These are phyloP conservation scores for Watsonalla binaria DNA, from an alignment of 2,888 invertebrate species.

Conservation along the genomic window DNA sequence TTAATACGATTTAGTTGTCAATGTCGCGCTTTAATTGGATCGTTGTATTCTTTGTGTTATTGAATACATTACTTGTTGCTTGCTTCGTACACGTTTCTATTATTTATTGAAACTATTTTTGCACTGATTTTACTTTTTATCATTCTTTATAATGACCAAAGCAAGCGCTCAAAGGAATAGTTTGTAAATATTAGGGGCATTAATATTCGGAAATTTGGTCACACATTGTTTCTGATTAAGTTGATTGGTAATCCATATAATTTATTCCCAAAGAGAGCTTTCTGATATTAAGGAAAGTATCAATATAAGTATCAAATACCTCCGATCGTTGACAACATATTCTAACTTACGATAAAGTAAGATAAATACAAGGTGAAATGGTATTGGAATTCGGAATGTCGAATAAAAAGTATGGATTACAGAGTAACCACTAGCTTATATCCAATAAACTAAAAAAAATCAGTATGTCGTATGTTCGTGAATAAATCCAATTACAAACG, in stretches of 20 bases:
- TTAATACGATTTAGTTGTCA: slow-evolving; percentile 10
- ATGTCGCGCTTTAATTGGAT: slow-evolving; percentile 50
- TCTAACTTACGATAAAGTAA: background rate
- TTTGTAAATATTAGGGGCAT: too few species aligned
- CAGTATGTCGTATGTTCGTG: slow-evolving; percentile 8
- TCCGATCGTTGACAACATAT: background rate
- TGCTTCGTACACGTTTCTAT: slow-evolving; percentile 4
- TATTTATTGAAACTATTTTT: background rate
- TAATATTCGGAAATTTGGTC: too few species aligned
- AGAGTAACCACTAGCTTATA: background rate
- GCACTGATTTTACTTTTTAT: background rate
- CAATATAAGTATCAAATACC: background rate
- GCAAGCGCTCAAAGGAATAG: too few species aligned
- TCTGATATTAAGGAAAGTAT: too few species aligned
- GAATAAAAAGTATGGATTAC: background rate
- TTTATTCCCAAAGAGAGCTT: too few species aligned
- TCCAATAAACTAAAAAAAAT: background rate
- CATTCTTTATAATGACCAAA: too few species aligned
- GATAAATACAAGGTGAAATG: background rate
- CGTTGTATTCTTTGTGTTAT: slow-evolving; percentile 59
- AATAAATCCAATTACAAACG: slow-evolving; percentile 14
- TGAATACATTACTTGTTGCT: slow-evolving; percentile 31
- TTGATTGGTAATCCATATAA: too few species aligned
- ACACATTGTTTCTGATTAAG: too few species aligned
- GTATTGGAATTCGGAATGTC: background rate